These are phyloP conservation scores for Oxyruncus cristatus DNA, from an alignment of 2,113 vertebrate genomes.

Conservation along the genomic window DNA sequence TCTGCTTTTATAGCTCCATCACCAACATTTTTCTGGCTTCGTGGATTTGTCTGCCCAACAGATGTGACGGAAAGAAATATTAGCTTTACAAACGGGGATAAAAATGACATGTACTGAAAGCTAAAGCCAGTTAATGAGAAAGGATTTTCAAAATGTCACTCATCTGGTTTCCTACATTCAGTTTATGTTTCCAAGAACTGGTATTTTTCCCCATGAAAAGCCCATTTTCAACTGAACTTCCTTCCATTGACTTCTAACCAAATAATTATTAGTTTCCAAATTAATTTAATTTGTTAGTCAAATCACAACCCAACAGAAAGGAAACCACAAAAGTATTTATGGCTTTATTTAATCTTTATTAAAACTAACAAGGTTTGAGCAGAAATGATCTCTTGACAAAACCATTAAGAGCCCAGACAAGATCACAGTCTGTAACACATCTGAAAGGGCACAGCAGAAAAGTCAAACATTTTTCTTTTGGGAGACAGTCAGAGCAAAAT, in stretches of 20 bases:
- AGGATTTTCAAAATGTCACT: conserved; percentile 51
- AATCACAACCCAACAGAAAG: conserved; percentile 26
- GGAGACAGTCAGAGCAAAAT: conserved; percentile 6
- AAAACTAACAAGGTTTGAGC: conserved; percentile 31
- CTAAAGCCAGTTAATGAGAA: conserved; percentile 50
- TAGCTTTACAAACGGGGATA: conserved; percentile 56
- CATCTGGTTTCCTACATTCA: background rate
- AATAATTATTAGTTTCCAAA: conserved; percentile 56
- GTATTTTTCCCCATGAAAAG: background rate
- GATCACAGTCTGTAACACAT: background rate
- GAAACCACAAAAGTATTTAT: conserved; percentile 42
- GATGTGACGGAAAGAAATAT: conserved; percentile 31
- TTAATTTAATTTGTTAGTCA: conserved; percentile 58
- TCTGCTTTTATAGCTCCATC: background rate
- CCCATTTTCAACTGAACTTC: conserved; percentile 19
- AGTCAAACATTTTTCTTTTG: background rate
- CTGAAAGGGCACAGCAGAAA: conserved; percentile 17
- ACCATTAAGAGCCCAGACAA: conserved; percentile 27
- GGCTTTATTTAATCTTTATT: conserved; percentile 50
- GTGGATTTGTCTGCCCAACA: conserved; percentile 18
- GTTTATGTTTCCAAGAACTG: conserved; percentile 13
- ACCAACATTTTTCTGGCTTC: background rate
- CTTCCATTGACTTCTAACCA: conserved; percentile 5
- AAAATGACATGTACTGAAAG: conserved; percentile 48
- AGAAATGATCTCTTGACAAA: conserved; percentile 47